Conservation (phyloP, 1,140 invertebrate genomes). For the Nomia melanderi region DNA sequence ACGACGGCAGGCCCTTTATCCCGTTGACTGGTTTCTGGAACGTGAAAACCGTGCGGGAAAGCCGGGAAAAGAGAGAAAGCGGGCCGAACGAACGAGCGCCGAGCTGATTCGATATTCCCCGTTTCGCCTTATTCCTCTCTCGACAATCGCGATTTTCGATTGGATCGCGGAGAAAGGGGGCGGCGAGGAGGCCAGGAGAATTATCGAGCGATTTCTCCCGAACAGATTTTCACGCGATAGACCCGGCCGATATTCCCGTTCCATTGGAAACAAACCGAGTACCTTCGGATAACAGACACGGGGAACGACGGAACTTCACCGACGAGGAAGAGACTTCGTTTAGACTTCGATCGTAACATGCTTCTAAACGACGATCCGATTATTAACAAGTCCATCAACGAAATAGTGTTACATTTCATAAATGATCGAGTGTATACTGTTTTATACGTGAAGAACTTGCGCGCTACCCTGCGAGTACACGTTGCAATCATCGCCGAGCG, state of each 20-base stretch:
- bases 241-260: background rate
- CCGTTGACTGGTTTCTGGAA: constrained; percentile 42
- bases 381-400: no score
- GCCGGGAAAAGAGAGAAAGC: constrained; percentile 33
- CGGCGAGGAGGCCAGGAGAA: background rate
- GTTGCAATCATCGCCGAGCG: no score
- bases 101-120: constrained; percentile 46
- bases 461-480: background rate
- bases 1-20: constrained; percentile 45
- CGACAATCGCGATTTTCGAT: constrained; percentile 32
- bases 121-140: constrained; percentile 24
- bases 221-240: constrained; percentile 10
- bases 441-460: no score
- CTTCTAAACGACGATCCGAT: no score
- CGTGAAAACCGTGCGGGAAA: constrained; percentile 41
- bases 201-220: constrained; percentile 6
- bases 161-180: constrained; percentile 3
- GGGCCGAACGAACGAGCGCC: background rate
- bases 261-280: background rate
- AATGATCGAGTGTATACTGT: no score
- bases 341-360: no score
- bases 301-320: no score
- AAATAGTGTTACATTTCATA: no score
- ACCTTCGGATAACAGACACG: no score
- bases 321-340: no score